These are phyloP conservation scores for Crossocerus cetratus DNA, from an alignment of 2,888 invertebrate species.

Conservation along the genomic window DNA sequence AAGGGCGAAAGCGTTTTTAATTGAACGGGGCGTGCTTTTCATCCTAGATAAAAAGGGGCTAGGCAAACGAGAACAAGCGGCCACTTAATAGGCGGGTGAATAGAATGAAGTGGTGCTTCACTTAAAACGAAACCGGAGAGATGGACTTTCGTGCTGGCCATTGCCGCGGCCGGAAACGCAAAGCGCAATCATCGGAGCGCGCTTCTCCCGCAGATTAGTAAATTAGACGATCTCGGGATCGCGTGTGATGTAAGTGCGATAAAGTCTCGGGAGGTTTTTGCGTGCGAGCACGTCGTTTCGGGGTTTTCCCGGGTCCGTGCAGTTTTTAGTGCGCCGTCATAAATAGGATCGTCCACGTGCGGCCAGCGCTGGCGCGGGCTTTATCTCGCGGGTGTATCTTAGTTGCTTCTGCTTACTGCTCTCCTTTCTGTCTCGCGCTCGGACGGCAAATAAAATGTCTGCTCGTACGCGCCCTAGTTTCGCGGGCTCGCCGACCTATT, in stretches of 20 bases:
- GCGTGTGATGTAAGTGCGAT: conserved; percentile 1
- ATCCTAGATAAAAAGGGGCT: neutral
- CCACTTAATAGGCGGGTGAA: neutral
- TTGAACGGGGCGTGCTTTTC: neutral
- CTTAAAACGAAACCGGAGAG: neutral
- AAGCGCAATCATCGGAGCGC: conserved; percentile 27
- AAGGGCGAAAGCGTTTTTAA: conserved; percentile 1
- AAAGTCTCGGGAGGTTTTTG: conserved; percentile 15
- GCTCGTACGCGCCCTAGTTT: conserved; percentile 14
- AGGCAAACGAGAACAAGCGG: neutral
- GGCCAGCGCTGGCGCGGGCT: no score
- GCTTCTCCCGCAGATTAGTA: conserved; percentile 22
- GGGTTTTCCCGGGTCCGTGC: conserved; percentile 11
- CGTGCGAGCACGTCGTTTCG: neutral
- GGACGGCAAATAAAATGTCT: conserved; percentile 17
- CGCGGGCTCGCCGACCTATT: neutral
- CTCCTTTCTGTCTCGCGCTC: conserved; percentile 8
- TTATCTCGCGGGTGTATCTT: neutral
- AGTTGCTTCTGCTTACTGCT: conserved; percentile 6
- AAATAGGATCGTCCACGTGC: no score
- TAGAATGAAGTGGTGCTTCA: neutral
- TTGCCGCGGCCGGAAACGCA: conserved; percentile 13
- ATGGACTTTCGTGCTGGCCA: neutral
- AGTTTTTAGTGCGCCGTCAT: conserved; percentile 10
- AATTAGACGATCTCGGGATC: conserved; percentile 24